Base-by-base conservation (phyloP, 2,797 vertebrate genomes). In the Huso huso region DNA sequence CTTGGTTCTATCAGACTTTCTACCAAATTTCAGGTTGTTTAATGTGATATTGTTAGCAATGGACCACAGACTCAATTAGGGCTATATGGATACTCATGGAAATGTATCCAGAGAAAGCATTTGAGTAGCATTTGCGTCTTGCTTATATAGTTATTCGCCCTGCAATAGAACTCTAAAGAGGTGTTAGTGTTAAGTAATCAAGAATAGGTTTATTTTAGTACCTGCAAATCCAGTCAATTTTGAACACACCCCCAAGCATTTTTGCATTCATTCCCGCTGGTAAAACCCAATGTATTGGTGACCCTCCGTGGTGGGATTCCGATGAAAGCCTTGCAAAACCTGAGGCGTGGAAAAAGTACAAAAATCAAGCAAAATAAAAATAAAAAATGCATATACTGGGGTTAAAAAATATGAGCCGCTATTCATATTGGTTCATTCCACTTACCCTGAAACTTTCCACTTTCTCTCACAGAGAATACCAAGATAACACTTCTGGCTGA, bases 191-290 rank as follows among this genome's bases (percentile, higher is more conserved):
- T 37, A 4, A 37, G 37, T 37, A 37, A 37, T 37, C 37, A 37
- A 37, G 37, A 58, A 11, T 15, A 58, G 15, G 15, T 58, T n/a
- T 11, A 7, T 58, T 58, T 13, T 13, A 48, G 18, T 85, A 96
- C 96, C 96, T 96, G 93, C 96, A 99, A 72, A 99, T 97, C 97
- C 96, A 99, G 83, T 98, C 94, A 73, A 99, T 98, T 86, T 95
- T 97, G 79, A 99, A 99, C 58, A 99, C 97, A 55, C 97, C 97
- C n/a, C 97, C 97, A 66, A 99, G 86, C 96, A 98, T 98, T 85
- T 98, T 98, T 69, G 96, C 96, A 65, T 89, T 98, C 93, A 99
- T 98, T 77, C 97, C 97, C 12, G 95, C 95, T 68, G 97, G 97
- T 69, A 99, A 89, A 8, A 99, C 95, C 97, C 97, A 99, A 79